Conservation (phyloP, 2,113 vertebrate genomes). For the Callaeas wilsoni region DNA sequence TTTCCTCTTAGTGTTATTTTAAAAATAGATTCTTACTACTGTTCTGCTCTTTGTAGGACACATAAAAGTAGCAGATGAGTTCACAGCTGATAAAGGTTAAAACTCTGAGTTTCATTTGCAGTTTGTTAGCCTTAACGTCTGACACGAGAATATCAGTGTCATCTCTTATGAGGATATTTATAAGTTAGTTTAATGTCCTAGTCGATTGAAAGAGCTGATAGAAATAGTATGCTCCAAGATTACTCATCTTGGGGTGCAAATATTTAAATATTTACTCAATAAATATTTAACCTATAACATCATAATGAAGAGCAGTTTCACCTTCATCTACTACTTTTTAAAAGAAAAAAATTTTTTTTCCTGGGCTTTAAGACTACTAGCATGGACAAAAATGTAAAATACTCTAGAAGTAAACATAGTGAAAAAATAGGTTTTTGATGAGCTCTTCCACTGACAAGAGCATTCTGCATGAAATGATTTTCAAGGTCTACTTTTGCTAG, state of each 20-base stretch:
- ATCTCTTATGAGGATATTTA: background rate
- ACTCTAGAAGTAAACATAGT: background rate
- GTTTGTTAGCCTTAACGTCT: background rate
- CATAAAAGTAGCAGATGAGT: background rate
- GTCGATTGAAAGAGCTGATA: background rate
- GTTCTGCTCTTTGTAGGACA: background rate
- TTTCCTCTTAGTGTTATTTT: background rate
- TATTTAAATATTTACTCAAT: background rate
- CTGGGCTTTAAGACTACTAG: background rate
- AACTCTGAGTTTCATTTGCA: background rate
- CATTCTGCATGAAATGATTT: background rate
- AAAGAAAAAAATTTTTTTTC: background rate
- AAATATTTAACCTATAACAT: background rate
- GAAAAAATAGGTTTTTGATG: rapidly evolving
- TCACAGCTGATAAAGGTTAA: background rate
- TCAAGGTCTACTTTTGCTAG: background rate
- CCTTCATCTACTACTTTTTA: background rate
- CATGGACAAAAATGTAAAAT: background rate
- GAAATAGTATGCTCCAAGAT: background rate
- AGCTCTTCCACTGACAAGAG: background rate
- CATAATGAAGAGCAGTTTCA: background rate
- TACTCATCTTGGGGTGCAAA: background rate
- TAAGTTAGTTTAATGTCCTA: background rate
- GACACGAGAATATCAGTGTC: background rate
- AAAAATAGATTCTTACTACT: background rate